Conservation (phyloP, 2,888 invertebrate species). For the Nephrotoma flavescens region DNA sequence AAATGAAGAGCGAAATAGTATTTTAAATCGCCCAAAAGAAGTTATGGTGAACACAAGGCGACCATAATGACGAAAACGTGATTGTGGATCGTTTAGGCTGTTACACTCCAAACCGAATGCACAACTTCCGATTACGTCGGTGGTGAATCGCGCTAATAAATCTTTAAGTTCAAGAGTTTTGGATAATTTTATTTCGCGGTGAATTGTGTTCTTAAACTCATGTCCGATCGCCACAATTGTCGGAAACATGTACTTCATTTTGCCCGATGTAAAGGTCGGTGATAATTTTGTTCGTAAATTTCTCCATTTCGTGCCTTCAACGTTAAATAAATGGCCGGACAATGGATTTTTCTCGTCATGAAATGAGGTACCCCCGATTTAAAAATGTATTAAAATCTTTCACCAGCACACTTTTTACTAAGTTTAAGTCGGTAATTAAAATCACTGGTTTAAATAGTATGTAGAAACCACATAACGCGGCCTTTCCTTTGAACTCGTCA, state of each 20-base stretch:
- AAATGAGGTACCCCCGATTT: slow-evolving; percentile 16
- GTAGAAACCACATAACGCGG: slow-evolving; percentile 9
- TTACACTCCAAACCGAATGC: slow-evolving; percentile 34
- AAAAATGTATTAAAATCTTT: slow-evolving; percentile 21
- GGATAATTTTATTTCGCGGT: neutral
- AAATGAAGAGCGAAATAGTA: neutral
- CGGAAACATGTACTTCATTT: slow-evolving; percentile 34
- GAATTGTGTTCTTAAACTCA: neutral
- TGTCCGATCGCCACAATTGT: slow-evolving; percentile 17
- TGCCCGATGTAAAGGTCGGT: slow-evolving; percentile 35
- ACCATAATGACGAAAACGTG: slow-evolving; percentile 23
- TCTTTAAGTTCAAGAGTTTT: slow-evolving; percentile 28
- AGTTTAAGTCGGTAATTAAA: slow-evolving; percentile 21
- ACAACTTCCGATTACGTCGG: slow-evolving; percentile 34
- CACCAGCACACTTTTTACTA: slow-evolving; percentile 21
- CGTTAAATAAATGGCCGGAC: slow-evolving; percentile 17
- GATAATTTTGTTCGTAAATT: slow-evolving; percentile 31
- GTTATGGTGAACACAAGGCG: slow-evolving; percentile 12
- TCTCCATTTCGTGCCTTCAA: slow-evolving; percentile 30
- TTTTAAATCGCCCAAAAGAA: neutral
- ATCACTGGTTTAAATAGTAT: slow-evolving; percentile 8
- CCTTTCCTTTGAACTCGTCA: slow-evolving; percentile 4
- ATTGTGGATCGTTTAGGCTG: slow-evolving; percentile 26
- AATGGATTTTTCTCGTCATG: slow-evolving; percentile 20
- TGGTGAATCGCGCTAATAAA: slow-evolving; percentile 30